phyloP scores from a whole-genome alignment of 2,888 invertebrate genomes.

The Hemithea aestivaria region DNA sequence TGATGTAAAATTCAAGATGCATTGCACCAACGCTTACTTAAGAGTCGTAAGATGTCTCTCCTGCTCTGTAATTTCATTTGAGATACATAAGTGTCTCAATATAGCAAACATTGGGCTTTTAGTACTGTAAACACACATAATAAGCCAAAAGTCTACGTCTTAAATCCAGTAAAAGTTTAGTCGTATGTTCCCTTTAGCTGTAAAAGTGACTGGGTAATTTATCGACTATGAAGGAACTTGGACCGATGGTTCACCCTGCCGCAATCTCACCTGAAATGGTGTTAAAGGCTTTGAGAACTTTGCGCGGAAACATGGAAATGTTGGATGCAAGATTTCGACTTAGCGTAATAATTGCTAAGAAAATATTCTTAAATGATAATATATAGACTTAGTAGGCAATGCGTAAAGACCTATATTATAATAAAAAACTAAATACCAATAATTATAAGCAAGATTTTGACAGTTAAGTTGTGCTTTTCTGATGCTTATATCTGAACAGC shows the following conservation, averaged over 20 bases:
- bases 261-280: slow-evolving; percentile 57
- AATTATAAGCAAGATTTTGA: too few relatives aligned
- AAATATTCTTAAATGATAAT: slow-evolving; percentile 5
- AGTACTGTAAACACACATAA: not conserved
- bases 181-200: slow-evolving; percentile 69
- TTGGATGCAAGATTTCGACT: not conserved
- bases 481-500: too few relatives aligned
- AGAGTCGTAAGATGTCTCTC: too few relatives aligned
- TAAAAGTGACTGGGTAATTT: slow-evolving; percentile 75
- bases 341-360: slow-evolving; percentile 2
- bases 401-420: too few relatives aligned
- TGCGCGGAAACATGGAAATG: slow-evolving; percentile 2
- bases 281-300: slow-evolving; percentile 9
- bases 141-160: slow-evolving; percentile 13
- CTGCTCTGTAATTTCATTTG: too few relatives aligned
- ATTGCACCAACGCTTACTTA: too few relatives aligned
- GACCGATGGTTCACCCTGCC: slow-evolving; percentile 41
- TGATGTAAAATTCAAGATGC: too few relatives aligned
- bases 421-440: too few relatives aligned
- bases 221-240: slow-evolving; percentile 67
- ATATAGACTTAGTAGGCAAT: too few relatives aligned
- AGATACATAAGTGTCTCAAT: too few relatives aligned
- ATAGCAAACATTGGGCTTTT: too few relatives aligned
- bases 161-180: slow-evolving; percentile 46
- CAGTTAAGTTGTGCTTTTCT: too few relatives aligned